Evolutionary conservation across 1,140 invertebrate genomes (phyloP), one percentile per base, ranked within the genome.

Genomic region (Tyrophagus putrescentiae): DNA sequence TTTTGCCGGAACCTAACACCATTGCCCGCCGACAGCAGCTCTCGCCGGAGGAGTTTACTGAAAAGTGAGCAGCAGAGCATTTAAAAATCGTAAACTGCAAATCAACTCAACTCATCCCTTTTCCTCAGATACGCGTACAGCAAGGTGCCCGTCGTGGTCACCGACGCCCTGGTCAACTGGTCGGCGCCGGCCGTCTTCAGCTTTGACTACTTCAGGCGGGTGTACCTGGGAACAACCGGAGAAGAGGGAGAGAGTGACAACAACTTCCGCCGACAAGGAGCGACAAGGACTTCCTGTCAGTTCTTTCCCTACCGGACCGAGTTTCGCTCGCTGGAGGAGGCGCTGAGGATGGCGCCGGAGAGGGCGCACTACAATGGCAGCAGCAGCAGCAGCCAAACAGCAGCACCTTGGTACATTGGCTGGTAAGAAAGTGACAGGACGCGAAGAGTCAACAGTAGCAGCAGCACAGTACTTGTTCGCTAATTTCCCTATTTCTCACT

Each of bases 301-400:
- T 95, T 92, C 71, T 87, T 94, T 68, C 84, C 87, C 0, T 95
- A 94, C 69, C 81, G 87, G 70, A 92, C 87, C 0, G 85, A 86
- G 54, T 87, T 92, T 67, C 72, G 72, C 13, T 81, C 75, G 44
- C 73, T 94, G 0, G 70, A 73, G 42, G 84, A 93, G 60, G 86
- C 85, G 1, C 81, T 94, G 60, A 78, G 81, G 42, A 76, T 75
- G 71, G 79, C 79, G 31, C 69, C 73, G 13, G 73, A 77, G 36
- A 71, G 76, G 23, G 83, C 82, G 1, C 76, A 79, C 29, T 61
- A 54, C 39, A 36, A 13, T 21, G 4, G 33, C 18, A 45, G 58
- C 56, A 54, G 39, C 42, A 80, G 36, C 61, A n/a, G n/a, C n/a
- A n/a, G n/a, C n/a, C n/a, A n/a, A n/a, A n/a, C n/a, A n/a, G n/a